Evolutionary conservation across 2,888 invertebrate genomes (phyloP).

Genomic region (Brachycybe producta): DNA sequence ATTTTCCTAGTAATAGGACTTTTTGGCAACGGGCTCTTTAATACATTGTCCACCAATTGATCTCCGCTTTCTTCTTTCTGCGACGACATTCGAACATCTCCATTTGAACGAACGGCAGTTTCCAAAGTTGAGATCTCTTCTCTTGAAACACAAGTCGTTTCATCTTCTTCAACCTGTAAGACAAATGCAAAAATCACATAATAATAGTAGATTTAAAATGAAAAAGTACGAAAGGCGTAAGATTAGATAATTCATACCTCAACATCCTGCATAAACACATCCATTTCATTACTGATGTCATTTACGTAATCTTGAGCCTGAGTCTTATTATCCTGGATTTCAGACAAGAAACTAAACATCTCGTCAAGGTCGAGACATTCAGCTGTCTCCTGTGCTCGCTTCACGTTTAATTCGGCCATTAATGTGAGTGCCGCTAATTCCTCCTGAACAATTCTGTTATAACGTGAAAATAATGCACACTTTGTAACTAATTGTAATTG

Average conservation of each 20-base stretch:
- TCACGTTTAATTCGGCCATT: conserved; percentile 55
- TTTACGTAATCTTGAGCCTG: conserved; percentile 52
- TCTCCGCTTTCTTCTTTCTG: too few relatives aligned
- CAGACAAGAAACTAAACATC: conserved; percentile 76
- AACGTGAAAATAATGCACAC: conserved; percentile 6
- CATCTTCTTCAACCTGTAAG: too few relatives aligned
- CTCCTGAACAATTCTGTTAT: conserved; percentile 24
- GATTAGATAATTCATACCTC: conserved; percentile 15
- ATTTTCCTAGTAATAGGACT: conserved; percentile 14
- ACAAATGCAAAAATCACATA: too few relatives aligned
- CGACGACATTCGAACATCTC: too few relatives aligned
- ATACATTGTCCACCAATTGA: neutral
- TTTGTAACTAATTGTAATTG: too few relatives aligned
- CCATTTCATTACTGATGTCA: conserved; percentile 26
- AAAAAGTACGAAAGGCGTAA: too few relatives aligned
- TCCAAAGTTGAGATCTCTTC: too few relatives aligned
- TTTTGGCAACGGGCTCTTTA: conserved; percentile 17
- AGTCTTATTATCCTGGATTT: conserved; percentile 43
- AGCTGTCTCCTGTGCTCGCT: conserved; percentile 35
- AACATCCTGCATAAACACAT: conserved; percentile 25
- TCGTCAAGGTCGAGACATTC: conserved; percentile 64
- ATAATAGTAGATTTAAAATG: too few relatives aligned
- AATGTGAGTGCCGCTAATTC: conserved; percentile 52
- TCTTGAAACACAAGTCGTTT: too few relatives aligned
- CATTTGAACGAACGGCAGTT: too few relatives aligned